Percentiles rank a stretch among this genome's conserved stretches.
phyloP scores from a whole-genome alignment of 1,140 invertebrate species.

The Ptiloglossa arizonensis region DNA sequence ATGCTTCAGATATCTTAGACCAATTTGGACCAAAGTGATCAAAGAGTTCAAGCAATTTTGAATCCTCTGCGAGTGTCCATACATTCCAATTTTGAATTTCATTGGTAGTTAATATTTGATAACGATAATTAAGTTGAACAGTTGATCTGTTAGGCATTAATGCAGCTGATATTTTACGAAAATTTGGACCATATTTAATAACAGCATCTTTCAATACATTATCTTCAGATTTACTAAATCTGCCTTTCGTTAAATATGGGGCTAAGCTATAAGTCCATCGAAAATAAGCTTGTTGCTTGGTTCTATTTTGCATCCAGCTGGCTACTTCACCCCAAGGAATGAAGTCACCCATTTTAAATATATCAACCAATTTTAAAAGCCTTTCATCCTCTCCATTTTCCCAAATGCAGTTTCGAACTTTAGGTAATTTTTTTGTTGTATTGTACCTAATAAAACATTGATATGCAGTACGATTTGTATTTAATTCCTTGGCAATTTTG shows the following conservation, averaged over 20 bases:
- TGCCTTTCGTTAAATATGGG: slow-evolving; percentile 81
- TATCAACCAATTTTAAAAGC: slow-evolving; percentile 82
- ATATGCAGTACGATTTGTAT: slow-evolving; percentile 84
- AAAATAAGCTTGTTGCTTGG: slow-evolving; percentile 85
- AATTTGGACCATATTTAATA: slow-evolving; percentile 84
- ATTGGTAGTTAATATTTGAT: slow-evolving; percentile 77
- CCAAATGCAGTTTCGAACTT: slow-evolving; percentile 80
- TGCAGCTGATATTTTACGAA: slow-evolving; percentile 79
- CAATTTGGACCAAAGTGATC: slow-evolving; percentile 76
- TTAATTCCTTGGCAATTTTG: slow-evolving; percentile 82
- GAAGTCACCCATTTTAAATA: slow-evolving; percentile 83
- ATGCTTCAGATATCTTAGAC: slow-evolving; percentile 75
- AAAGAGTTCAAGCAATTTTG: slow-evolving; percentile 75
- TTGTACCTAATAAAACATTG: slow-evolving; percentile 86
- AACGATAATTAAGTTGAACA: slow-evolving; percentile 82
- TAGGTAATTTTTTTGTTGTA: slow-evolving; percentile 72
- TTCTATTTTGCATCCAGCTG: slow-evolving; percentile 83
- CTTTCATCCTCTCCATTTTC: slow-evolving; percentile 84
- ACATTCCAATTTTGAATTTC: slow-evolving; percentile 66
- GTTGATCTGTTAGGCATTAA: slow-evolving; percentile 82
- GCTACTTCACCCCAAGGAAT: slow-evolving; percentile 86
- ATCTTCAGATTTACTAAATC: slow-evolving; percentile 85
- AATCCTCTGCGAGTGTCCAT: slow-evolving; percentile 81
- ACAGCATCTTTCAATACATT: slow-evolving; percentile 83
- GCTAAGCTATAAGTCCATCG: slow-evolving; percentile 80